Percentiles rank a stretch among this genome's conserved stretches.
phyloP scores from a whole-genome alignment of 2,797 vertebrate genomes.

The Meriones psammophilus region DNA sequence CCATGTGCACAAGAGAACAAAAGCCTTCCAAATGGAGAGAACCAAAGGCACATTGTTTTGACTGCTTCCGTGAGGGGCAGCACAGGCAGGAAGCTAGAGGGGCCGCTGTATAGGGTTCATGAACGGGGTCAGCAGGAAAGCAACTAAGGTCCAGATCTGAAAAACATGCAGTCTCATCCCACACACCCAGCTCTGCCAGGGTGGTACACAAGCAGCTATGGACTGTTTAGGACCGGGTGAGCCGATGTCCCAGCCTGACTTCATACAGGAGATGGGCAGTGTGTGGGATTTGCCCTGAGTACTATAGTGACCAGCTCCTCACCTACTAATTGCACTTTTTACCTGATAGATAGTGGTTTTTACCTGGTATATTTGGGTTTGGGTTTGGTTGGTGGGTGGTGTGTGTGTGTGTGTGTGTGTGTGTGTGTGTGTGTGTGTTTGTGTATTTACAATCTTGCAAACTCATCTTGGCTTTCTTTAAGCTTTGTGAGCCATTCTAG shows the following conservation, averaged over 20 bases:
- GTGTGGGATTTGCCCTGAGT: conserved; percentile 1
- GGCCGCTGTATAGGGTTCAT: background rate
- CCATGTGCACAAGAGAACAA: background rate
- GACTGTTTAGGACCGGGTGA: background rate
- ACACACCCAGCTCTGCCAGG: background rate
- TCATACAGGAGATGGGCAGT: background rate
- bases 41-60: background rate
- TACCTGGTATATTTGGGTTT: too few relatives aligned
- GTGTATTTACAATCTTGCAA: conserved; percentile 32
- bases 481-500: background rate
- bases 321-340: background rate
- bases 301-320: background rate
- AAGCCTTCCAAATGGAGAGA: conserved; percentile 29
- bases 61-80: conserved; percentile 6
- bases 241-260: background rate
- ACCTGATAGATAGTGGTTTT: background rate
- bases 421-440: background rate
- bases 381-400: too few relatives aligned
- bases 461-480: background rate
- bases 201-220: background rate
- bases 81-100: background rate
- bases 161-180: background rate
- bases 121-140: background rate
- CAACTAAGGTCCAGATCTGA: background rate
- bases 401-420: too few relatives aligned